Evolutionary conservation across 2,797 vertebrate species (phyloP), one percentile per base, ranked within the genome.

Genomic region (Diceros bicornis): DNA sequence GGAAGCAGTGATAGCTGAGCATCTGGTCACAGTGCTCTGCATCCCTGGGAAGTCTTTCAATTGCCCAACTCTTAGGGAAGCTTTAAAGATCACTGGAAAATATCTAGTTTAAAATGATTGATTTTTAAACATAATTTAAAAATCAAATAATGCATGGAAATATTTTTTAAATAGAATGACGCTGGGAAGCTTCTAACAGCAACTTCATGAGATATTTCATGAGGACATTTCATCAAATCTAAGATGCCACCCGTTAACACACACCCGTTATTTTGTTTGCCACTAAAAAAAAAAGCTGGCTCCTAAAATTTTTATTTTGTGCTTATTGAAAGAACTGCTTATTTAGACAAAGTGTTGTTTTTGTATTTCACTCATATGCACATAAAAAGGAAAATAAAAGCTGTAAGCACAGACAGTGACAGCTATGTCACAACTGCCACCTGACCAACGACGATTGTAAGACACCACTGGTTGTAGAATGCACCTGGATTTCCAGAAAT

Each of bases 281-380:
- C 52, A 71, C 44, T n/a, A 64, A 25, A 16, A 62, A 34, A n/a
- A 59, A 77, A 72, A 44, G 10, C 5, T 32, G 21, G 16, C 9
- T 85, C 47, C 93, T 69, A n/a, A 77, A 61, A 69, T 34, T 85
- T 94, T 34, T 52, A 57, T 84, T 81, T 37, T 41, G 27, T 95
- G 78, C 21, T 68, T 94, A 50, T 12, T 6, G 6, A 59, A 66
- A 83, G 4, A 57, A 62, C 41, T 71, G 37, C 62, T 86, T 32
- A 17, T 37, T 79, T 74, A 91, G 87, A 32, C 12, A 74, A 82
- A 72, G 37, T 41, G 10, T n/a, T 91, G 23, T 71, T 93, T 90
- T 72, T n/a, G 7, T 68, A 7, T 78, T 91, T 78, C 52, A 47
- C 5, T 78, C 34, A 4, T 75, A 34, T 10, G 44, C 29, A 44